These are phyloP conservation scores for Podiceps cristatus DNA, from an alignment of 2,113 vertebrate species.

Conservation along the genomic window DNA sequence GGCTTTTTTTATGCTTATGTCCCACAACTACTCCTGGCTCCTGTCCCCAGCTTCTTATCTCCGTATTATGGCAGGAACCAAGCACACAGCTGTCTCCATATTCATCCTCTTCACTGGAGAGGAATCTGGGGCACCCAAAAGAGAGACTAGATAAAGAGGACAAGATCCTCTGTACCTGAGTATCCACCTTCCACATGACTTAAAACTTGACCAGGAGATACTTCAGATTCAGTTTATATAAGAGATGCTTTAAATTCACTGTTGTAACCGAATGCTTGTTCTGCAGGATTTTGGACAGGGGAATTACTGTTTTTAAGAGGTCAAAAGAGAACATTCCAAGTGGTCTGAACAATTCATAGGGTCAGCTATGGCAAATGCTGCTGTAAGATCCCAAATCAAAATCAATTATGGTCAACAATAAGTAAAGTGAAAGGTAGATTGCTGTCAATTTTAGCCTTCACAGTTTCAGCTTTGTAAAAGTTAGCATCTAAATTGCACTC, in stretches of 20 bases:
- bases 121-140: background rate
- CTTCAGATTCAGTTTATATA: background rate
- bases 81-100: background rate
- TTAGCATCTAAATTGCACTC: background rate
- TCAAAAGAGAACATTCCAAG: background rate
- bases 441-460: background rate
- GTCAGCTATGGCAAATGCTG: background rate
- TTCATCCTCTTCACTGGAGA: background rate
- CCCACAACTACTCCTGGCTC: background rate
- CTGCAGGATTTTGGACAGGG: background rate
- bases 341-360: background rate
- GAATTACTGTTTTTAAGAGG: background rate
- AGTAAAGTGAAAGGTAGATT: background rate
- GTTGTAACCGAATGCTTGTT: background rate
- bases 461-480: background rate
- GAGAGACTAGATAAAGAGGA: background rate
- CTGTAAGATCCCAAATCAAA: background rate
- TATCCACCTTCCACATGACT: background rate
- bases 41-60: background rate
- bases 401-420: background rate
- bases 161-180: background rate
- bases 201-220: background rate
- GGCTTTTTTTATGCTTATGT: background rate
- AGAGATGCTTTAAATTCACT: background rate
- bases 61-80: background rate